Conservation (phyloP, 2,797 vertebrate species). For the Mormyrops attenuatus region DNA sequence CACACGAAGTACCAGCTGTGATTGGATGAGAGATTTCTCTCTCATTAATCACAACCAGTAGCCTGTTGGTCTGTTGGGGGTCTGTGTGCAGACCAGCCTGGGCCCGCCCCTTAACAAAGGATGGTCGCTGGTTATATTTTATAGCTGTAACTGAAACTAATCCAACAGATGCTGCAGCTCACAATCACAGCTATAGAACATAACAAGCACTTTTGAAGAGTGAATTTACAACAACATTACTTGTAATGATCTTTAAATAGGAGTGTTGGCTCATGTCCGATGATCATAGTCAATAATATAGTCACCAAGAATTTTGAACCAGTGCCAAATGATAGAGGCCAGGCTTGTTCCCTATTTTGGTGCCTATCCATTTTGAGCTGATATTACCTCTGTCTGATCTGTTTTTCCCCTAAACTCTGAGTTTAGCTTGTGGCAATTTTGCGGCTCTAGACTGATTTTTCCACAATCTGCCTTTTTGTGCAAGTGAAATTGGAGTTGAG, state of each 20-base stretch:
- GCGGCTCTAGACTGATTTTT: neutral
- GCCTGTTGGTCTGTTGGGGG: neutral
- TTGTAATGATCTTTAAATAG: neutral
- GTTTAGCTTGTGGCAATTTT: neutral
- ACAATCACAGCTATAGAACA: neutral
- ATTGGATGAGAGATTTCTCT: neutral
- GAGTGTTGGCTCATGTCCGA: neutral
- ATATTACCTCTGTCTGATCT: neutral
- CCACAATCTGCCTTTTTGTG: neutral
- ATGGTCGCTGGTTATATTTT: neutral
- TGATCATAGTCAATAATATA: neutral
- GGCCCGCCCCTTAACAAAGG: neutral
- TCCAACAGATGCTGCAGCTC: neutral
- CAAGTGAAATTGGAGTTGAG: neutral
- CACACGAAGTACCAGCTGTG: neutral
- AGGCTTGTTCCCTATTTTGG: conserved; percentile 22
- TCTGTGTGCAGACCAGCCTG: neutral
- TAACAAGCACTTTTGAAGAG: neutral
- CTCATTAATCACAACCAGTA: neutral
- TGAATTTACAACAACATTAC: neutral
- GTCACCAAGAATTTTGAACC: conserved; percentile 22
- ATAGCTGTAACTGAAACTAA: neutral
- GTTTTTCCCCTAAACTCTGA: neutral
- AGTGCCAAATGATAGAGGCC: conserved; percentile 52
- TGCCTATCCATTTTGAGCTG: neutral